Evolutionary conservation across 2,888 invertebrate genomes (phyloP), one percentile per base, ranked within the genome.

Genomic region (Eupithecia dodoneata): DNA sequence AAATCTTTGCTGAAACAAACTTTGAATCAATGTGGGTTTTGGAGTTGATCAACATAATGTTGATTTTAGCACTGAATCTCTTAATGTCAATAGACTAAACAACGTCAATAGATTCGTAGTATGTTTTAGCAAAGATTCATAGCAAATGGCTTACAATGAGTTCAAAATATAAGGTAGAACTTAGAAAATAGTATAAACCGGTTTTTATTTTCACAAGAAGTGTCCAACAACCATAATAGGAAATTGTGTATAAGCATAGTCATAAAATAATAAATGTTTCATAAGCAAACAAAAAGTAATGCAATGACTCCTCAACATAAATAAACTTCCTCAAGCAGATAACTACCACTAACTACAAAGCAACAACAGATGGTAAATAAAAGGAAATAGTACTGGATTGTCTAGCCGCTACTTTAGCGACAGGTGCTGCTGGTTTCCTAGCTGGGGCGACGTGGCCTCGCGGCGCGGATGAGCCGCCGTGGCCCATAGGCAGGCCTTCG

Each of bases 401-500:
- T 96, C 96, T 96, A 91, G 96, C 95, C 86, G 96, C 93, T 85
- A 96, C 96, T 94, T 96, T 96, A 87, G 95, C 91, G 87, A 96
- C 89, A 79, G 94, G 93, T 87, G 93, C 95, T 89, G 84, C 90
- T 84, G 92, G 94, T 90, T 92, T 95, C 92, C 88, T 89, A 81
- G 88, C 85, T 69, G 87, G 80, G 87, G 91, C 87, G 90, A 94
- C 89, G 92, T 86, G 91, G 89, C 85, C 93, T 76, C 89, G 83
- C 88, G 92, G 90, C 82, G 96, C 96, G 73, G 95, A 94, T 79
- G 95, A 93, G 82, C 97, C 97, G 85, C 97, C 97, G 89, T 96
- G 96, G 85, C 98, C 98, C 97, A 98, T 97, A 75, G 96, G 96
- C 90, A 98, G 97, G 86, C 98, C 98, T 88, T 97, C 98, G 85